Base-by-base conservation (phyloP, 1,140 invertebrate genomes). In the Scaptomyza hsui region DNA sequence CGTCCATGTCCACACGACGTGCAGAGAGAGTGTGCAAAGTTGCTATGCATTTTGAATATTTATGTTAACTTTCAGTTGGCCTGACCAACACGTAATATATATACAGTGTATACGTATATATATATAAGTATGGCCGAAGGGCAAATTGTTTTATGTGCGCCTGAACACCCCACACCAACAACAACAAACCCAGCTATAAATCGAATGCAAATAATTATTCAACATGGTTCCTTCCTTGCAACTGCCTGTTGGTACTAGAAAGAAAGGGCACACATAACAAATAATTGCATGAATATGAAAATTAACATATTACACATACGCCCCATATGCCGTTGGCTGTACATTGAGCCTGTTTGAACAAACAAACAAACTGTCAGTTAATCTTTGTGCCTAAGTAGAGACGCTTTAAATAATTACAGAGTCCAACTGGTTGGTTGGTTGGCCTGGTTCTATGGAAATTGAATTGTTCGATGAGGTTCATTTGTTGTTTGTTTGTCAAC, bases 41-140 rank as follows among this genome's bases (percentile, higher is more conserved):
- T 57, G 51, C 10, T 70, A 57, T 72, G 72, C 78, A 80, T 68
- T 79, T 81, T 76, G 78, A 81, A 81, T 81, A 81, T 81, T 82
- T 82, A 77, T 81, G 73, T 69, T 53, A 55, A 48, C 29, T 47
- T 18, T 64, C 67, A 56, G 44, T 24, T 24, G 7, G 24, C 39
- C 47, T 62, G 65, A 62, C 59, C 65, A 37, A 55, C 49, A 55
- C 21, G 57, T 52, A 29, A 18, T 19, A 47, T 15, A 32, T 9
- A 47, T 26, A 45, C 7, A 7, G n/a, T n/a, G n/a, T 1, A 29
- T 7, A 29, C 5, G 9, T 29, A 29, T 9, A 52, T 13, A 32
- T 10, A 45, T 12, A 19, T 3, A 21, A 12, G 3, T n/a, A 37
- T 3, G 55, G 26, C 44, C 51, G 16, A 48, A 29, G 41, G 32